Evolutionary conservation across 2,113 vertebrate species (phyloP).

Genomic region (Chlorodrepanis virens): DNA sequence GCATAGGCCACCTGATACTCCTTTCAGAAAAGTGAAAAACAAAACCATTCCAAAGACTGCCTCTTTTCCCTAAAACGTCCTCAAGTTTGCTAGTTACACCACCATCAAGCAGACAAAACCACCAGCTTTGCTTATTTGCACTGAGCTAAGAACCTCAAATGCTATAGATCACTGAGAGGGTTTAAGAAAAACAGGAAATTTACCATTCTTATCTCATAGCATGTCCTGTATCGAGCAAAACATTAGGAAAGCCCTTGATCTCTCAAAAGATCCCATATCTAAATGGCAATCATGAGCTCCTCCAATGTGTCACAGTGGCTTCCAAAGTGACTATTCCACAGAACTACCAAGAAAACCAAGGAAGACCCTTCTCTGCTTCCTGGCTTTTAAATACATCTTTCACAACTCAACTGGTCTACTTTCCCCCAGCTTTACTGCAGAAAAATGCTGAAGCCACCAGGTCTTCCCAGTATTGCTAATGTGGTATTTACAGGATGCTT

Average conservation of each 20-base stretch:
- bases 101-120: not conserved
- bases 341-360: not conserved
- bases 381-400: not conserved
- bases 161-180: not conserved
- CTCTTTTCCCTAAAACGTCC: not conserved
- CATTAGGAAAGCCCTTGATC: not conserved
- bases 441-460: not conserved
- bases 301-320: not conserved
- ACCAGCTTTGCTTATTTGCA: not conserved
- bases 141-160: not conserved
- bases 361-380: not conserved
- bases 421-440: not conserved
- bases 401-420: not conserved
- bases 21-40: not conserved
- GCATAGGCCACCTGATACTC: not conserved
- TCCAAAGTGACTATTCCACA: slow-evolving; percentile 42
- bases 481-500: not conserved
- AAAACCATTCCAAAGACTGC: not conserved
- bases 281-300: not conserved
- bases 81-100: not conserved
- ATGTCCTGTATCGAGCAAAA: not conserved
- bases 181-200: not conserved
- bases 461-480: not conserved
- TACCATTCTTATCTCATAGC: not conserved
- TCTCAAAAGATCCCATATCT: not conserved